Evolutionary conservation across 2,888 invertebrate genomes (phyloP), one percentile per base, ranked within the genome.

Genomic region (Rhorus exstirpatorius): DNA sequence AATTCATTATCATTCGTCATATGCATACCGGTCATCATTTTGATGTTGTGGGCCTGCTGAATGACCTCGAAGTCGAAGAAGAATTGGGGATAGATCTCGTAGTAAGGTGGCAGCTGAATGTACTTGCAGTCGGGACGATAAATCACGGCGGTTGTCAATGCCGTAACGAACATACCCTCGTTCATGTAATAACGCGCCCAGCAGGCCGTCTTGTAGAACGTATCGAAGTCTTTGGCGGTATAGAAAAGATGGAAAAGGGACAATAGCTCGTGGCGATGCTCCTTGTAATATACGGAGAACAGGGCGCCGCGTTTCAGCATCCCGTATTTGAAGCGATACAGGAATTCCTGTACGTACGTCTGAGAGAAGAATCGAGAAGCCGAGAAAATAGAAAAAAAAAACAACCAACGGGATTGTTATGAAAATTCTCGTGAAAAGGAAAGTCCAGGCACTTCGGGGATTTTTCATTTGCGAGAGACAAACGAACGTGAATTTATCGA

Each of bases 51-150:
- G 8, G 96, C 96, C 65, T 95, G 94, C 60, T 94, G 94, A 91
- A 97, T 95, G 83, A 96, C 94, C 89, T 96, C 95, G 81, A 94
- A 94, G 89, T 95, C 95, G 92, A 95, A 95, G 94, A 96, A 97
- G 91, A 94, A 94, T 86, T 96, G 94, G 1, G 97, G 97, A 91
- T 95, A 95, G 85, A 96, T 94, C 92, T 97, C 97, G 89, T 96
- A 96, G 86, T 96, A 94, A 63, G 96, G 95, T n/a, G 97, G 96
- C 12, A 96, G 92, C 31, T 95, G 93, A 83, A 97, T 93, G 79
- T 95, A 95, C 88, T 95, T 94, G 81, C 95, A 95, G 86, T 96
- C 96, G 7, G 93, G 92, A 58, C 96, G 95, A 89, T 96, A 96
- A 61, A 95, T 90, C 21, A 96, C 94, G 8, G 95, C 96, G n/a